phyloP scores from a whole-genome alignment of 2,797 vertebrate species.

The Pseudomugil gertrudae region DNA sequence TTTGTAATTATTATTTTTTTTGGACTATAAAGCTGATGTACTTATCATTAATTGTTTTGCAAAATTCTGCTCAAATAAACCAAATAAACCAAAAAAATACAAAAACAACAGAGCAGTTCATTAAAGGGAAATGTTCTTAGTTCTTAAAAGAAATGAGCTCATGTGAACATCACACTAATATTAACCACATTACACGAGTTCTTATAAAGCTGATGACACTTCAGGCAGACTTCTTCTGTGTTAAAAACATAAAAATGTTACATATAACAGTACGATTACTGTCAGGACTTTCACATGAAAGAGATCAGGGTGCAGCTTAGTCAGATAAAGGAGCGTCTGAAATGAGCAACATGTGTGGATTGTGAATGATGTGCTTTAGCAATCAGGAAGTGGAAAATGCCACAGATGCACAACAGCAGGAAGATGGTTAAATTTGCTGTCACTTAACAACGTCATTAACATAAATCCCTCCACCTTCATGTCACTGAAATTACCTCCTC shows the following conservation, averaged over 20 bases:
- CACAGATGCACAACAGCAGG: conserved; percentile 32
- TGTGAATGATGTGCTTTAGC: background rate
- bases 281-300: background rate
- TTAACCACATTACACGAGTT: background rate
- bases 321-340: background rate
- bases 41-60: too few relatives aligned
- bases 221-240: background rate
- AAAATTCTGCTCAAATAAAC: too few relatives aligned
- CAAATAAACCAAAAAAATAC: too few relatives aligned
- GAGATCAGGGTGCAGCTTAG: background rate
- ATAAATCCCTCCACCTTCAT: background rate
- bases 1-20: too few relatives aligned
- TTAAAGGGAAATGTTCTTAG: too few relatives aligned
- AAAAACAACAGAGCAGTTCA: too few relatives aligned
- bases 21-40: too few relatives aligned
- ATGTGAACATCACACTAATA: background rate
- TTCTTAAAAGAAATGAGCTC: too few relatives aligned
- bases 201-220: background rate
- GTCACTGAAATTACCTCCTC: background rate
- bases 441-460: background rate
- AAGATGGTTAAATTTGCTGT: background rate
- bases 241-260: background rate
- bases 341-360: background rate
- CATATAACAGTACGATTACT: background rate
- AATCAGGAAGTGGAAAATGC: background rate